Conservation (phyloP, 2,113 vertebrate species). For the Actenoides lindsayi region DNA sequence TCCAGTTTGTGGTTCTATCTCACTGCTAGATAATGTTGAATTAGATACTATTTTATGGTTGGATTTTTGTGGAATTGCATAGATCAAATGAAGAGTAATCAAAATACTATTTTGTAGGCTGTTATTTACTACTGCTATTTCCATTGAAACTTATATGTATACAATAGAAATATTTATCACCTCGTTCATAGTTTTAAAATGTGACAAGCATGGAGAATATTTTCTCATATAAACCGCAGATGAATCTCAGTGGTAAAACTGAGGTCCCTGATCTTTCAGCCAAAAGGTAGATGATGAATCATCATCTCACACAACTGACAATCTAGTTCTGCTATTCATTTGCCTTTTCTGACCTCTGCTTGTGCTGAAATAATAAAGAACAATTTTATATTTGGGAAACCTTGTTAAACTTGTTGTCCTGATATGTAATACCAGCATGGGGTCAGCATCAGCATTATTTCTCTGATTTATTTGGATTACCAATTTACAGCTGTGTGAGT, state of each 20-base stretch:
- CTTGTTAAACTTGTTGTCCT: background rate
- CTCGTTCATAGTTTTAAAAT: background rate
- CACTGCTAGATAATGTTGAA: background rate
- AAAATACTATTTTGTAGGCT: background rate
- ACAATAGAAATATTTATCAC: background rate
- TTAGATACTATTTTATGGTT: background rate
- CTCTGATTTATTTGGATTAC: background rate
- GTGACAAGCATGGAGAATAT: fast-evolving
- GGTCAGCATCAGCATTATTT: background rate
- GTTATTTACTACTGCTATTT: background rate
- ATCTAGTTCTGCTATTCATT: background rate
- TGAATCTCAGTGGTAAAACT: background rate
- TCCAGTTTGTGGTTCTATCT: background rate
- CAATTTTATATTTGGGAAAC: background rate
- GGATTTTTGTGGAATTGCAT: background rate
- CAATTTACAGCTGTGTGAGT: background rate
- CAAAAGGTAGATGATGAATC: background rate
- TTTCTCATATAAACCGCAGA: background rate
- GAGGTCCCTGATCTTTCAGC: background rate
- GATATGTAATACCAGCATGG: background rate
- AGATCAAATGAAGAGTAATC: background rate
- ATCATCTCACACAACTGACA: background rate
- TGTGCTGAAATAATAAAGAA: background rate
- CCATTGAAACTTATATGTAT: background rate
- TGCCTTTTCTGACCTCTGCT: background rate